Percentiles rank a stretch among this genome's conserved stretches.
These are phyloP conservation scores for Coptotermes formosanus DNA, from an alignment of 1,140 invertebrate species.

Conservation along the genomic window DNA sequence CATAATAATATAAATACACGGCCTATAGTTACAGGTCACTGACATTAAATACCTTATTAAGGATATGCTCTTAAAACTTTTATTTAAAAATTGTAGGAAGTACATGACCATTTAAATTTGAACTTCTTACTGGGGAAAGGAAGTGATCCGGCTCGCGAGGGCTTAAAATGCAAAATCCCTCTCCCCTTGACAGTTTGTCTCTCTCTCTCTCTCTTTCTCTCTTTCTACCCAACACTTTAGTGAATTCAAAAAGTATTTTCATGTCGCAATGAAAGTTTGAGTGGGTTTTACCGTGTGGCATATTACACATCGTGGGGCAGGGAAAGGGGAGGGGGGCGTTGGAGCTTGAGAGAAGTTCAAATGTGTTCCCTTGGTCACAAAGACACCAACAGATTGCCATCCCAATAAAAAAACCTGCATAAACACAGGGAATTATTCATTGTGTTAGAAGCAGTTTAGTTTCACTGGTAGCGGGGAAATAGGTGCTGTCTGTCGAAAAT, in stretches of 20 bases:
- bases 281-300: slow-evolving; percentile 3
- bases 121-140: not conserved
- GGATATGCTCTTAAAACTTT: no score
- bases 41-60: no score
- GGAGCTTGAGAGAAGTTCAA: not conserved
- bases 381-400: not conserved
- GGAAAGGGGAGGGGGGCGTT: no score
- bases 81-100: no score
- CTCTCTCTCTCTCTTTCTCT: not conserved
- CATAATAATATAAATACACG: no score
- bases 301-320: not conserved
- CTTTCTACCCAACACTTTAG: not conserved
- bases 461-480: no score
- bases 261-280: slow-evolving; percentile 12
- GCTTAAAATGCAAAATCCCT: not conserved
- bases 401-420: no score
- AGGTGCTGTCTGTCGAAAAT: not conserved
- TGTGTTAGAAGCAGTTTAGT: not conserved
- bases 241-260: slow-evolving; percentile 17
- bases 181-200: not conserved
- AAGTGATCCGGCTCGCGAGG: not conserved
- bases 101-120: no score
- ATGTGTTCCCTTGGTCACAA: not conserved
- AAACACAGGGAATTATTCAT: not conserved
- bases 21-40: no score